Conservation (phyloP, 2,113 vertebrate species). For the Hemibates koningsi region DNA sequence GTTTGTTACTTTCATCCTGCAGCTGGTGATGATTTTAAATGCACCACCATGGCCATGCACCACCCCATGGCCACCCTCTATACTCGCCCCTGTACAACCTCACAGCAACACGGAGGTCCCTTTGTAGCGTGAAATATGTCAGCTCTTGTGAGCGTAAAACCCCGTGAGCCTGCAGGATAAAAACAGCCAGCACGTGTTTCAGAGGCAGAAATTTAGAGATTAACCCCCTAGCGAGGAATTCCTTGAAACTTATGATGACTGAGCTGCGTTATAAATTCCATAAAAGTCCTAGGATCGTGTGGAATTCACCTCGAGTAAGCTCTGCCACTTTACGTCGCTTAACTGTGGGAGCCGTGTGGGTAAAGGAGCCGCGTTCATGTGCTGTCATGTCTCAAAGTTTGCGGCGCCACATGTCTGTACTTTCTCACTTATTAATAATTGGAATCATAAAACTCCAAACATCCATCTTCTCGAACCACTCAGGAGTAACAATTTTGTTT, state of each 20-base stretch:
- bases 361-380: background rate
- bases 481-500: background rate
- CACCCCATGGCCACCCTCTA: background rate
- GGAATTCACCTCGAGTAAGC: background rate
- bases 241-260: background rate
- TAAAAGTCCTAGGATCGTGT: background rate
- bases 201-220: background rate
- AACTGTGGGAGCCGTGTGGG: background rate
- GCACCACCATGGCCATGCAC: rapidly evolving
- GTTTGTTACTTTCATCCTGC: background rate
- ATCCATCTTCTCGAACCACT: background rate
- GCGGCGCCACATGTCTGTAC: background rate
- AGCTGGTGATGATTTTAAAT: background rate
- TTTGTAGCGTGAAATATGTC: background rate
- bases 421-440: constrained; percentile 5
- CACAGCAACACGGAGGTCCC: background rate
- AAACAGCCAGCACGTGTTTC: background rate
- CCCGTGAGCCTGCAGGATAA: background rate
- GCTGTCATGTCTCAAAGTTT: background rate
- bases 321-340: background rate
- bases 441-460: background rate
- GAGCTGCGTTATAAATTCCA: background rate
- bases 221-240: background rate
- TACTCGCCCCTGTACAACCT: background rate
- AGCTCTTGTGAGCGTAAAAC: background rate